These are phyloP conservation scores for Spilosoma lubricipeda DNA, from an alignment of 2,888 invertebrate species.

Conservation along the genomic window DNA sequence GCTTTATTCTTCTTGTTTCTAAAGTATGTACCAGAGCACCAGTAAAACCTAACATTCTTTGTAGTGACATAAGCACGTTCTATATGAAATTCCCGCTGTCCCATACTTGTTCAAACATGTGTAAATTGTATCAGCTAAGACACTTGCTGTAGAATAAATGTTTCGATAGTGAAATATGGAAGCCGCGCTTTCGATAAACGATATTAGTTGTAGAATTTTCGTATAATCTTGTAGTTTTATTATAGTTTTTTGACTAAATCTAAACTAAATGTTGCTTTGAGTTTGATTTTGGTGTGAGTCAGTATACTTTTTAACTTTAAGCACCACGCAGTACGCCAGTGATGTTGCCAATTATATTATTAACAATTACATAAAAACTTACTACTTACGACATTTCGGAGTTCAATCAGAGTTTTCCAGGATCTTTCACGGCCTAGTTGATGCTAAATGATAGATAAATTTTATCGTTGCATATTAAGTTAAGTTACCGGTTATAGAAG, in stretches of 20 bases:
- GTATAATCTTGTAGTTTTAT: too few relatives aligned
- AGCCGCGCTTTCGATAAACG: conserved; percentile 12
- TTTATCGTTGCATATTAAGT: too few relatives aligned
- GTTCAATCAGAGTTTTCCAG: too few relatives aligned
- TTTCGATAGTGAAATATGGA: conserved; percentile 23
- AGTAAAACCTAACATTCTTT: conserved; percentile 1
- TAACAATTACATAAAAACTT: too few relatives aligned
- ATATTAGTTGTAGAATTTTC: neutral
- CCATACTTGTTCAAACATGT: conserved; percentile 16
- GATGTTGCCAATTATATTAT: too few relatives aligned
- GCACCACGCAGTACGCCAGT: too few relatives aligned
- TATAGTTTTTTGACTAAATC: neutral
- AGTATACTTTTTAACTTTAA: neutral
- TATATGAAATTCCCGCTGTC: conserved; percentile 15
- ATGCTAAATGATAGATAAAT: too few relatives aligned
- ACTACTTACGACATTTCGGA: too few relatives aligned
- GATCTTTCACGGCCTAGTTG: too few relatives aligned
- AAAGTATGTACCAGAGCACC: neutral
- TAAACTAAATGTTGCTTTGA: too few relatives aligned
- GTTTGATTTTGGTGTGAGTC: neutral
- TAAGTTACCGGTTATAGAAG: too few relatives aligned
- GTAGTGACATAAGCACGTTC: conserved; percentile 13
- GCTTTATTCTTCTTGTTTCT: neutral
- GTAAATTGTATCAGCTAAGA: conserved; percentile 17
- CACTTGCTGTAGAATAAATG: conserved; percentile 11